phyloP scores from a whole-genome alignment of 37 sponge, comb jelly and placozoan species.

The Hormiphora californensis region DNA sequence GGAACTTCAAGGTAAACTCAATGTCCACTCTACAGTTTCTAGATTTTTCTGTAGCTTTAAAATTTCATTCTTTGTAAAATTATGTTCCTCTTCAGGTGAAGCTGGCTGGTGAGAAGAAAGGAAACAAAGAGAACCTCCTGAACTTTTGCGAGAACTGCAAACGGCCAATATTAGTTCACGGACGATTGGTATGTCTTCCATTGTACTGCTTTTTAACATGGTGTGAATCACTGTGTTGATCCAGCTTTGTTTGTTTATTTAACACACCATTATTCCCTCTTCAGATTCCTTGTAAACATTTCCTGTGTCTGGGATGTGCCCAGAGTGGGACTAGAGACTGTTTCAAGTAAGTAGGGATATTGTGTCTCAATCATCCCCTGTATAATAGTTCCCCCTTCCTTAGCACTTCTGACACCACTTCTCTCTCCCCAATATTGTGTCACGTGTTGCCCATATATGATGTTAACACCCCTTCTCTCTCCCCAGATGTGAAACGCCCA shows the following conservation, averaged over 20 bases:
- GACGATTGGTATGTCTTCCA: slow-evolving; percentile 8
- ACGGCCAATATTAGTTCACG: slow-evolving; percentile 23
- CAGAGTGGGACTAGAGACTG: slow-evolving; percentile 49
- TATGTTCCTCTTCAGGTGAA: not conserved
- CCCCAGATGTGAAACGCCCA: slow-evolving; percentile 37
- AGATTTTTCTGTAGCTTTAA: not conserved
- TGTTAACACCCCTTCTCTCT: not conserved
- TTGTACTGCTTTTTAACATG: too few relatives aligned
- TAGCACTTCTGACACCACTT: not conserved
- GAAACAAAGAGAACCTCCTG: slow-evolving; percentile 27
- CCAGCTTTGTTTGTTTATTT: too few relatives aligned
- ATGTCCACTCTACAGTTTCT: not conserved
- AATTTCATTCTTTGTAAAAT: not conserved
- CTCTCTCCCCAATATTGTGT: not conserved
- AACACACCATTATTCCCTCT: too few relatives aligned
- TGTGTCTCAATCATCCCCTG: too few relatives aligned
- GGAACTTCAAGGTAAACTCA: slow-evolving; percentile 47
- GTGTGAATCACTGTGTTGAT: too few relatives aligned
- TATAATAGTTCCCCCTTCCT: not conserved
- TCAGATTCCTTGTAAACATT: slow-evolving; percentile 52
- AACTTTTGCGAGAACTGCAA: slow-evolving; percentile 50
- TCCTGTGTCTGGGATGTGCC: slow-evolving; percentile 43
- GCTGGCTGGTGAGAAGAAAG: slow-evolving; percentile 29
- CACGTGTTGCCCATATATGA: not conserved
- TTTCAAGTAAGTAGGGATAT: slow-evolving; percentile 23